Evolutionary conservation across 2,797 vertebrate species (phyloP), one percentile per base, ranked within the genome.

Genomic region (Crax fasciolata): DNA sequence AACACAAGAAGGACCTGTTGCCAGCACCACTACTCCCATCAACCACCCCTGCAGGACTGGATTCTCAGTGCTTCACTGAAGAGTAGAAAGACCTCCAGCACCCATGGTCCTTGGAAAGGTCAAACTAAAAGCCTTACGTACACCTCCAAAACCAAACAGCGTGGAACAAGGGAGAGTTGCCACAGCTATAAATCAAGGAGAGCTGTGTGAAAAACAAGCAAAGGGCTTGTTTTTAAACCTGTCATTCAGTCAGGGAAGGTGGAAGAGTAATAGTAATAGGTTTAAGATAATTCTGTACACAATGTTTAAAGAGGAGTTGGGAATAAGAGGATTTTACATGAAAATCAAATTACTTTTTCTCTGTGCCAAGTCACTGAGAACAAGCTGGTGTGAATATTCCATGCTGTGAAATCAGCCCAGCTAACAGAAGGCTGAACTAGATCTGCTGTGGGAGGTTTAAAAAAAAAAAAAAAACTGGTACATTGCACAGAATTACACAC

Each of bases 1-100:
- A 95, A 96, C 82, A 91, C 85, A 54, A 68, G 59, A 23, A 91
- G 83, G 93, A 92, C 92, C 87, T 92, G 68, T 78, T 92, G 81
- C 81, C 91, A 95, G 92, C 94, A 96, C 93, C 94, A 63, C 90
- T 89, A 19, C 71, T 93, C 57, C 67, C 74, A 65, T 79, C 73
- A 51, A 38, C 32, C 76, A 77, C 90, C 48, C 71, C 68, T 66
- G 3, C 61, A 76, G 59, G 18, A 66, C 51, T 38, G 74, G 79
- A 35, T 72, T 90, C 85, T 95, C 84, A 90, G 93, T 92, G 90
- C 91, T 89, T 66, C n/a, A 11, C 20, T 72, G 6, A 74, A 88
- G 65, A 89, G 63, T 3, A 83, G 92, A 74, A 79, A 66, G 43
- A 78, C 30, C 10, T 83, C 68, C 61, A 93, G 93, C 78, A 76